These are phyloP conservation scores for Acleris literana DNA, from an alignment of 2,888 invertebrate species.

Conservation along the genomic window DNA sequence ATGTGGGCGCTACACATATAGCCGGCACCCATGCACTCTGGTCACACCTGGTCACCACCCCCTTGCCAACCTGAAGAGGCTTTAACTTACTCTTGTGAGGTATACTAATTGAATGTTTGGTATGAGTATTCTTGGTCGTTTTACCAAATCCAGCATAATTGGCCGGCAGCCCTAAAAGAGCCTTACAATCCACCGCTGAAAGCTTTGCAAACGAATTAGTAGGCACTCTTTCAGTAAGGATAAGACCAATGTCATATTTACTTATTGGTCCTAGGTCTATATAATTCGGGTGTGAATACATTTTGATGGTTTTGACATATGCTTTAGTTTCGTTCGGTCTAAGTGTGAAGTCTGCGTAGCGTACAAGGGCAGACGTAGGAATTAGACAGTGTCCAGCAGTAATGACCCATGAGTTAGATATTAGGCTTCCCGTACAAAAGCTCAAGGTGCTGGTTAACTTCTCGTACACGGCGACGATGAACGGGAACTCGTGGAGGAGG, in stretches of 20 bases:
- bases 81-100: background rate
- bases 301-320: background rate
- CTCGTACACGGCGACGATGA: background rate
- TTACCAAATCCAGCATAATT: background rate
- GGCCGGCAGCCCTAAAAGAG: conserved; percentile 37
- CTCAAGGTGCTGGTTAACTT: background rate
- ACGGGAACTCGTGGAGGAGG: background rate
- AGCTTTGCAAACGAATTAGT: background rate
- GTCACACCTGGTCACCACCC: background rate
- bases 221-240: background rate
- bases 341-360: background rate
- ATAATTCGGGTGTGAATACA: background rate
- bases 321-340: background rate
- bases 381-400: background rate
- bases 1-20: background rate
- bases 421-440: background rate
- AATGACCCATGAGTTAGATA: background rate
- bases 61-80: background rate
- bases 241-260: background rate
- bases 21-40: background rate
- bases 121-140: background rate
- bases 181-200: background rate
- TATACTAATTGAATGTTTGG: background rate
- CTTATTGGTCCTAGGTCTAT: too few relatives aligned
- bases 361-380: background rate